These are phyloP conservation scores for Syngnathus floridae DNA, from an alignment of 2,113 vertebrate genomes.

Conservation along the genomic window DNA sequence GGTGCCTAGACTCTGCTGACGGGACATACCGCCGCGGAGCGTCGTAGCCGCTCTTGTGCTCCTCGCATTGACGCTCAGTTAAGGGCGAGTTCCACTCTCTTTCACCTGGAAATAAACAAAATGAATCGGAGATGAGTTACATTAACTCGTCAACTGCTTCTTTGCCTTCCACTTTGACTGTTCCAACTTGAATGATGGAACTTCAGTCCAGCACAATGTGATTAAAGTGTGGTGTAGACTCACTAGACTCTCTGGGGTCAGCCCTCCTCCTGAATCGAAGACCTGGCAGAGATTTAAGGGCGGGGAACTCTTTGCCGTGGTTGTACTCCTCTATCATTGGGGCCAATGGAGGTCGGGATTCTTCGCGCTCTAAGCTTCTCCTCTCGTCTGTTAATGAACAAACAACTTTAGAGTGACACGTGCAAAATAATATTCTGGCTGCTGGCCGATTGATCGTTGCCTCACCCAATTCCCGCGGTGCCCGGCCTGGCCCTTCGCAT, in stretches of 20 bases:
- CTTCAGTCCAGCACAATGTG: neutral
- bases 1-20: constrained; percentile 23
- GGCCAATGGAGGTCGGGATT: constrained; percentile 3
- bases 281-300: constrained; percentile 54
- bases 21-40: constrained; percentile 73
- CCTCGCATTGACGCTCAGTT: constrained; percentile 65
- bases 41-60: constrained; percentile 73
- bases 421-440: too few species aligned
- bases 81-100: constrained; percentile 62
- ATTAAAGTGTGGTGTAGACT: constrained; percentile 10
- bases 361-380: constrained; percentile 46
- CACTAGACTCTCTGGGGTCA: constrained; percentile 60
- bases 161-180: neutral
- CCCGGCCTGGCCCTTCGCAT: neutral
- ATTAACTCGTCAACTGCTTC: neutral
- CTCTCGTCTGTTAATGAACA: constrained; percentile 33
- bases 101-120: constrained; percentile 39
- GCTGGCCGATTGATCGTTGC: neutral
- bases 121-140: neutral
- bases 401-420: neutral
- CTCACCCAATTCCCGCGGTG: constrained; percentile 37
- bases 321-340: constrained; percentile 65
- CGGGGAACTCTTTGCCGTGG: constrained; percentile 65
- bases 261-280: constrained; percentile 67
- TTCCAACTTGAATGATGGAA: neutral